Base-by-base conservation (phyloP, 2,113 vertebrate genomes). In the Pelecanoides urinatrix region DNA sequence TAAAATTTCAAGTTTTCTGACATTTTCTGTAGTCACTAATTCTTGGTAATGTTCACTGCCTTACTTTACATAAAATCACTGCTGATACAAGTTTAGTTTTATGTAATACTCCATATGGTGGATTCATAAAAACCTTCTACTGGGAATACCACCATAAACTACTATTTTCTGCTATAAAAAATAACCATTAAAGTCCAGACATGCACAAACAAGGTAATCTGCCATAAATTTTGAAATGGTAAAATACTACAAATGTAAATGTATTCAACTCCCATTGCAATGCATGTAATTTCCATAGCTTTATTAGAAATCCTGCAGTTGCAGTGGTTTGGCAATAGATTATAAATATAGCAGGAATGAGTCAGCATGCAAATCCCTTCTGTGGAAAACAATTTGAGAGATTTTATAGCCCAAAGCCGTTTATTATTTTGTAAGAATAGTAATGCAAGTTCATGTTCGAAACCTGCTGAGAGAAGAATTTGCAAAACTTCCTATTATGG, bases 161-260 rank as follows among this genome's bases (percentile, higher is more conserved):
- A 97, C 97, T 98, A 98, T 98, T 98, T 98, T 98, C 97, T 97
- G 95, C 98, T 97, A 97, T 98, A 98, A 98, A 98, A 98, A 97
- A 97, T 95, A 97, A 96, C 94, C 97, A 97, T 98, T 98, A 98
- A 98, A 98, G 97, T 92, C 95, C 96, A 98, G 98, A 97, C 98
- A 98, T 97, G 97, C 98, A 98, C 97, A 98, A 98, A 98, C 98
- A 98, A 98, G 98, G 98, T 98, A 98, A 98, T 98, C 98, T 97
- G 96, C 97, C 98, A 98, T 98, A 98, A 98, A 98, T 98, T 98
- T 97, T 97, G 95, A 97, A 98, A 98, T 94, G 95, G 96, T 97
- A 98, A 98, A 98, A 98, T 98, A 95, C 97, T 96, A 96, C 97
- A 97, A 98, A 98, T 98, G 96, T 98, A 98, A 98, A 98, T 98